Base-by-base conservation (phyloP, 2,888 invertebrate genomes). In the Cryptocheilus praepositus region DNA sequence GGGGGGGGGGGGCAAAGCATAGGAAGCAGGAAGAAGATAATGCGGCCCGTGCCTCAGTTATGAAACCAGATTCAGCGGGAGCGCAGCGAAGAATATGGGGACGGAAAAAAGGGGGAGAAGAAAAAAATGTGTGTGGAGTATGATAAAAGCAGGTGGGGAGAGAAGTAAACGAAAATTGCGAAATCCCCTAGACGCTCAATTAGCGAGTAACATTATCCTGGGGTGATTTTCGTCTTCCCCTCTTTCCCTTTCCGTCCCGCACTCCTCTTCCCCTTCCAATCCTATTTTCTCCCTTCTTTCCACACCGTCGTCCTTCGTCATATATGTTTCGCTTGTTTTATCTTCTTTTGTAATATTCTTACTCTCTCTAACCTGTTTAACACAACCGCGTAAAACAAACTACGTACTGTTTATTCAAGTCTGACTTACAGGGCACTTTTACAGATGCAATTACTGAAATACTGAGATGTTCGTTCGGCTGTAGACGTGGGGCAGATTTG, bases 171-270 rank as follows among this genome's bases (percentile, higher is more conserved):
- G 74, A 74, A 79, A 79, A 81, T 80, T 77, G 71, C 76, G 72
- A 77, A 80, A 81, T 80, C 76, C 81, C 72, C 79, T 74, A 73
- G 79, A 77, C 81, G 71, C 70, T 80, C 80, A 81, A 81, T 81
- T 81, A 81, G 78, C 74, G 78, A 67, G 81, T 80, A 81, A 80
- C 78, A 72, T 73, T 77, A 79, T 72, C 73, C 61, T 62, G 62
- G 62, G 72, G 67, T 60, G 46, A 49, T 56, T 8, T 18, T 43
- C 44, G 3, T 45, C 8, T 15, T 8, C 57, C 19, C 45, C 19
- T 43, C 36, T 5, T 18, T 55, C 3, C 11, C 56, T 56, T 21
- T 56, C 15, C 44, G 8, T 55, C 55, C 18, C 18, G 25, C 54
- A 28, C 28, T 25, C 25, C n/a, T 7, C 36, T 36, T 7, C 8